These are phyloP conservation scores for Lasioglossum malachurum DNA, from an alignment of 2,888 invertebrate genomes.

Conservation along the genomic window DNA sequence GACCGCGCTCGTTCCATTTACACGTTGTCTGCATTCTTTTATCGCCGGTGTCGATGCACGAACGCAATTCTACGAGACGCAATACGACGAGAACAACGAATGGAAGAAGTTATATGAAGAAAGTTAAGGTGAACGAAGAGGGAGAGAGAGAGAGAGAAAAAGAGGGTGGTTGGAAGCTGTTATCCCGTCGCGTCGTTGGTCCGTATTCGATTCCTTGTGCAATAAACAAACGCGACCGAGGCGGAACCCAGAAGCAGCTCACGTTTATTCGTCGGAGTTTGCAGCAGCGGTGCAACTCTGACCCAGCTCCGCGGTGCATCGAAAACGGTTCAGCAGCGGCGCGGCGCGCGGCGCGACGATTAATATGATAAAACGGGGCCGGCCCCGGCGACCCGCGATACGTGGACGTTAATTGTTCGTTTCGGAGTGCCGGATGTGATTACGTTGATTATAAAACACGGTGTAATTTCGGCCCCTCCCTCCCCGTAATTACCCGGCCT, in stretches of 20 bases:
- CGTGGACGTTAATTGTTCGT: slow-evolving; percentile 55
- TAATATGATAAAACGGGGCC: slow-evolving; percentile 50
- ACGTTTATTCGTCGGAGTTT: neutral
- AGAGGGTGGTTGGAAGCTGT: neutral
- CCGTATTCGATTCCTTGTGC: slow-evolving; percentile 30
- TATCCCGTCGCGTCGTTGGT: neutral
- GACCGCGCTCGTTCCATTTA: slow-evolving; percentile 9
- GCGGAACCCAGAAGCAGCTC: neutral
- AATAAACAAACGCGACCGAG: slow-evolving; percentile 28
- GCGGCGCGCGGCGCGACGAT: slow-evolving; percentile 21
- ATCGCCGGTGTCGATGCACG: slow-evolving; percentile 30
- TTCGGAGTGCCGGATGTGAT: slow-evolving; percentile 29
- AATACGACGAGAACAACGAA: slow-evolving; percentile 45
- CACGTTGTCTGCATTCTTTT: slow-evolving; percentile 37
- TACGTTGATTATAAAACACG: slow-evolving; percentile 61
- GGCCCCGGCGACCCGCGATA: slow-evolving; percentile 7
- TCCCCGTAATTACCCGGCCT: slow-evolving; percentile 50
- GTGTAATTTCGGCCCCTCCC: slow-evolving; percentile 41
- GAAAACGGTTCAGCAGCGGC: slow-evolving; percentile 4
- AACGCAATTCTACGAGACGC: slow-evolving; percentile 38
- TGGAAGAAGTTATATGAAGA: slow-evolving; percentile 66
- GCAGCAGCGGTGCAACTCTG: neutral
- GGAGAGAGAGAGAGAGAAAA: neutral
- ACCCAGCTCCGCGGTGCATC: neutral
- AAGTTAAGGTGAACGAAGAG: slow-evolving; percentile 44